Percentiles rank a stretch among this genome's conserved stretches.
Evolutionary conservation across 1,140 invertebrate species (phyloP).

Genomic region (Drosophila obscura): DNA sequence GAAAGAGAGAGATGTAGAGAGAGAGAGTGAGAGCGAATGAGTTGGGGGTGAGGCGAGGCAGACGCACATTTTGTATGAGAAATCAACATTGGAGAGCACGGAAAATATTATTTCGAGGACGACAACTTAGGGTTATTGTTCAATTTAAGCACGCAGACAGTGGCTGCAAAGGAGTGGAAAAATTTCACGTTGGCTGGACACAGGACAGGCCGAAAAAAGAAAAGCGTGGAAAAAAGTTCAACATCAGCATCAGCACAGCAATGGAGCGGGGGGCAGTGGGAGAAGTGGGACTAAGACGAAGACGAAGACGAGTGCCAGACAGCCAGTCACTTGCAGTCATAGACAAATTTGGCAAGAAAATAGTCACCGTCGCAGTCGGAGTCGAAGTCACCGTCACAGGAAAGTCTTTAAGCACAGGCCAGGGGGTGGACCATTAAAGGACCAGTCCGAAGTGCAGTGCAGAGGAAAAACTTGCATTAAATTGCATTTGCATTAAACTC

Average conservation of each 20-base stretch:
- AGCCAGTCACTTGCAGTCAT: slow-evolving; percentile 68
- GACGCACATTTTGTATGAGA: slow-evolving; percentile 65
- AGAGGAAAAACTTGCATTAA: slow-evolving; percentile 11
- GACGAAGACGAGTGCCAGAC: slow-evolving; percentile 31
- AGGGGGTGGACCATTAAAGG: not conserved
- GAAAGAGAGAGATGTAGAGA: slow-evolving; percentile 1
- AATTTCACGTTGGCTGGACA: slow-evolving; percentile 42
- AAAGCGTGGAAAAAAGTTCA: slow-evolving; percentile 45
- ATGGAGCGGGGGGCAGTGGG: slow-evolving; percentile 14
- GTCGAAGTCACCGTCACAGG: not conserved
- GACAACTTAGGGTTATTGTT: slow-evolving; percentile 82
- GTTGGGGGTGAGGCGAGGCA: not conserved
- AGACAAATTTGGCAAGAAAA: slow-evolving; percentile 61
- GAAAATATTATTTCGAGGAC: slow-evolving; percentile 81
- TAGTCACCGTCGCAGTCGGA: slow-evolving; percentile 21
- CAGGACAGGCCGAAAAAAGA: slow-evolving; percentile 33
- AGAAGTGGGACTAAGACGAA: not conserved
- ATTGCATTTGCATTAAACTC: slow-evolving; percentile 72
- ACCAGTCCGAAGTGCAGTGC: not conserved
- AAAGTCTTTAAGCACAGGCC: slow-evolving; percentile 52
- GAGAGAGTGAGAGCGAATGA: slow-evolving; percentile 6
- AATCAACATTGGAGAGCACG: slow-evolving; percentile 71
- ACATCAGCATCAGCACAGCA: slow-evolving; percentile 43
- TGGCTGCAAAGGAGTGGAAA: slow-evolving; percentile 68
- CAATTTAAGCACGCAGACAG: slow-evolving; percentile 79